phyloP scores from a whole-genome alignment of 1,140 invertebrate species.

The Lucilia cuprina region DNA sequence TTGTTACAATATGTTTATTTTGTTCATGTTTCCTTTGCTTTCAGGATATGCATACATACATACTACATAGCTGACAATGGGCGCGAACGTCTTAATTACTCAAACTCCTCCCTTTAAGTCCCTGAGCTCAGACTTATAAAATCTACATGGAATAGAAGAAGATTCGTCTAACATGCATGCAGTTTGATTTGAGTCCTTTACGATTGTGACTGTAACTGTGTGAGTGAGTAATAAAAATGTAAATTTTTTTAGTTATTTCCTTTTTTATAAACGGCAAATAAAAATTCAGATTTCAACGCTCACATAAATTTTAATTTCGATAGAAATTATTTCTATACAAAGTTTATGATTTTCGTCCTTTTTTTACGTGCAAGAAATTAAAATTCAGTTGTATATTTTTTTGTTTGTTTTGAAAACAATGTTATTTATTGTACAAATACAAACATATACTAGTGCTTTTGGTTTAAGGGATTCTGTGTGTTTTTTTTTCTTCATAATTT shows the following conservation, averaged over 20 bases:
- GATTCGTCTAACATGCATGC: not conserved
- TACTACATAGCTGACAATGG: constrained; percentile 24
- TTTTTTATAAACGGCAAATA: not conserved
- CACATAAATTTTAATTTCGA: constrained; percentile 34
- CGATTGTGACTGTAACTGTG: not conserved
- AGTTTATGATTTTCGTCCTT: constrained; percentile 15
- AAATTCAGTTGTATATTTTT: not conserved
- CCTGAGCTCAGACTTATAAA: not conserved
- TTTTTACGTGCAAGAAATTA: constrained; percentile 27
- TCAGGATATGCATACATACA: not conserved
- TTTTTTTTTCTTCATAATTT: not conserved
- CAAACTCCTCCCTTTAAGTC: constrained; percentile 18
- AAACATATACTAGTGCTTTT: not conserved
- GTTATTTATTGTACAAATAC: constrained; percentile 14
- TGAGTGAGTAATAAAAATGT: constrained; percentile 29
- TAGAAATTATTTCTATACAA: not conserved
- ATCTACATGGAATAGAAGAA: not conserved
- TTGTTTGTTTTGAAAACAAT: constrained; percentile 18
- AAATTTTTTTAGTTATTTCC: not conserved
- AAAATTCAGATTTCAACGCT: constrained; percentile 29
- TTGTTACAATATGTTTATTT: constrained; percentile 16
- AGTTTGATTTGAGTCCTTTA: not conserved
- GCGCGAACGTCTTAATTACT: constrained; percentile 37
- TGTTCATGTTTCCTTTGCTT: not conserved
- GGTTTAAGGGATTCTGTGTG: not conserved